Evolutionary conservation across 2,888 invertebrate genomes (phyloP), one percentile per base, ranked within the genome.

Genomic region (Leptarthrus brevirostris): DNA sequence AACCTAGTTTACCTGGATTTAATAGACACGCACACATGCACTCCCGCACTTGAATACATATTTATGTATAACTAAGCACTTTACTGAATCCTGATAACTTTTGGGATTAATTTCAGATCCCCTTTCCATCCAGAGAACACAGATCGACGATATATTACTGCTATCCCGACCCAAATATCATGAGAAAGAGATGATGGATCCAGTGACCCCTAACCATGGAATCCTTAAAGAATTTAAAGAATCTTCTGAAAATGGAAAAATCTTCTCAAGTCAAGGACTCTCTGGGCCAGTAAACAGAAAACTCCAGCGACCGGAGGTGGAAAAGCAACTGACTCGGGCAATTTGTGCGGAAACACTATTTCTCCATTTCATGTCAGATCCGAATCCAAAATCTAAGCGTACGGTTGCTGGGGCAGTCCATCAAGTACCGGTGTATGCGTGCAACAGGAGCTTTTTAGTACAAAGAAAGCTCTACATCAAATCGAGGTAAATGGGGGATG

Each of bases 261-360:
- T 47, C 47, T 66, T 66, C 12, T 40, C 14, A 24, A 40, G 47
- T 44, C 47, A 47, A 66, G 47, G 64, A 66, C 44, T 66, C n/a
- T 47, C 20, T 44, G n/a, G 24, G n/a, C 30, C 16, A 69, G 30
- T 26, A 69, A 30, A 52, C 52, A 52, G 52, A 69, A 47, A 69
- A 64, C 64, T 69, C 26, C 69, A 34, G 30, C 69, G 16, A 34
- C 26, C 49, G 52, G 30, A 49, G 52, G 22, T 52, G 52, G 20
- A 66, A 71, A 56, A 66, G 53, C 58, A 64, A 73, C 75, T 64
- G 70, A 73, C 64, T 73, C 53, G 61, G 70, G 47, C 75, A 73
- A 64, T 75, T 56, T 71, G 71, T 73, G 70, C 71, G 53, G 70
- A 71, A 22, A 75, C 70, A 75, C 75, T 74, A 71, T 40, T 22